These are phyloP conservation scores for Melieria picta DNA, from an alignment of 2,888 invertebrate species.

Conservation along the genomic window DNA sequence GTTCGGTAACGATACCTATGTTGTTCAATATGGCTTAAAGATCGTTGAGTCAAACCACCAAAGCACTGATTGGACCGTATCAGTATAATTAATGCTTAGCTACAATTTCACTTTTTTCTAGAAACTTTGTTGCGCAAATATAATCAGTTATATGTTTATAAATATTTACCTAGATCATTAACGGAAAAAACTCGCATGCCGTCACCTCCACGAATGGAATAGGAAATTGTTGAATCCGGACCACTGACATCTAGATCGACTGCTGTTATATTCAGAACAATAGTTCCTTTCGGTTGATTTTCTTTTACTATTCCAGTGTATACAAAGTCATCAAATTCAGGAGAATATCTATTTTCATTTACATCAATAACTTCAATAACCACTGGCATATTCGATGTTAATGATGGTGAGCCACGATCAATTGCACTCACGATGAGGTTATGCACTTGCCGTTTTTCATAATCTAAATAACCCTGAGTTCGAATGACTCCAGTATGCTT, in stretches of 20 bases:
- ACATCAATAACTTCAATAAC: constrained; percentile 91
- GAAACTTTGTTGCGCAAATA: too few species aligned
- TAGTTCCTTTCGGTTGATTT: constrained; percentile 80
- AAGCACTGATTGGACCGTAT: too few species aligned
- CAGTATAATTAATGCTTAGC: too few species aligned
- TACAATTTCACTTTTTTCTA: too few species aligned
- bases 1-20: too few species aligned
- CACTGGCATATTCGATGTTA: constrained; percentile 82
- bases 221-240: constrained; percentile 83
- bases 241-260: constrained; percentile 83
- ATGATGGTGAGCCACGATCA: constrained; percentile 85
- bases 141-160: not conserved
- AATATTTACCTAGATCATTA: constrained; percentile 81
- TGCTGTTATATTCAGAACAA: constrained; percentile 82
- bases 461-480: constrained; percentile 82
- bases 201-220: constrained; percentile 87
- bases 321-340: constrained; percentile 84
- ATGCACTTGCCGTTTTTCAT: constrained; percentile 89
- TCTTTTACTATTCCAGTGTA: constrained; percentile 80
- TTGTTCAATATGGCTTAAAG: too few species aligned
- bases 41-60: too few species aligned
- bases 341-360: constrained; percentile 89
- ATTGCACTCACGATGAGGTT: constrained; percentile 86
- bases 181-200: constrained; percentile 93
- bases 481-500: constrained; percentile 85